Evolutionary conservation across 2,888 invertebrate genomes (phyloP).

Genomic region (Venusia cambrica): DNA sequence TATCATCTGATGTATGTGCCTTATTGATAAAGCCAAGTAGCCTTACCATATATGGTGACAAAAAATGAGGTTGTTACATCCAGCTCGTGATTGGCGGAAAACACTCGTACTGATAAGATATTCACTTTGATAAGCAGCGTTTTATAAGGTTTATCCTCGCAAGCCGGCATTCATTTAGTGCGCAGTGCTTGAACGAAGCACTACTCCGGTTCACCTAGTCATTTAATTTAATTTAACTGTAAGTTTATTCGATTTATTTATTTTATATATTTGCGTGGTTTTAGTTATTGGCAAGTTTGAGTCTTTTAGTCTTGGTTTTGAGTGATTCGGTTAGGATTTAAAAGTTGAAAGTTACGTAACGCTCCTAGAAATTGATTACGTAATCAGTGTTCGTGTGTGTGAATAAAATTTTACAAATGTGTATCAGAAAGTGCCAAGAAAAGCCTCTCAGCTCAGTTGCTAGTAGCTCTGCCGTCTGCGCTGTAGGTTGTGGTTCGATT

Average conservation of each 20-base stretch:
- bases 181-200: slow-evolving; percentile 63
- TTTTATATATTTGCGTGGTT: slow-evolving; percentile 11
- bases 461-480: too few relatives aligned
- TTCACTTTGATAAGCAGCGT: slow-evolving; percentile 74
- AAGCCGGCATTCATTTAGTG: slow-evolving; percentile 65
- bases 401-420: too few relatives aligned
- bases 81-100: slow-evolving; percentile 84
- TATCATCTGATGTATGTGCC: slow-evolving; percentile 50
- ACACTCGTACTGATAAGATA: slow-evolving; percentile 73
- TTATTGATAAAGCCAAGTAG: slow-evolving; percentile 50
- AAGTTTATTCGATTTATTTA: slow-evolving; percentile 47
- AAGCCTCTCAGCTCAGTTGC: too few relatives aligned
- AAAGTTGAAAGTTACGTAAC: too few relatives aligned
- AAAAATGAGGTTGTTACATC: slow-evolving; percentile 73
- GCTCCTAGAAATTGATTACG: too few relatives aligned
- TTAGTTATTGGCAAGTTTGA: too few relatives aligned
- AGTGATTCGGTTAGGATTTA: too few relatives aligned
- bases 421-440: too few relatives aligned
- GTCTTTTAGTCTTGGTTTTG: too few relatives aligned
- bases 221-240: slow-evolving; percentile 61
- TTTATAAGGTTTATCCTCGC: slow-evolving; percentile 79
- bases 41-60: slow-evolving; percentile 91
- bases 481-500: too few relatives aligned
- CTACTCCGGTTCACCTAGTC: slow-evolving; percentile 61
- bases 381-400: too few relatives aligned